Evolutionary conservation across 2,888 invertebrate genomes (phyloP).

Genomic region (Pristionchus japonicus): DNA sequence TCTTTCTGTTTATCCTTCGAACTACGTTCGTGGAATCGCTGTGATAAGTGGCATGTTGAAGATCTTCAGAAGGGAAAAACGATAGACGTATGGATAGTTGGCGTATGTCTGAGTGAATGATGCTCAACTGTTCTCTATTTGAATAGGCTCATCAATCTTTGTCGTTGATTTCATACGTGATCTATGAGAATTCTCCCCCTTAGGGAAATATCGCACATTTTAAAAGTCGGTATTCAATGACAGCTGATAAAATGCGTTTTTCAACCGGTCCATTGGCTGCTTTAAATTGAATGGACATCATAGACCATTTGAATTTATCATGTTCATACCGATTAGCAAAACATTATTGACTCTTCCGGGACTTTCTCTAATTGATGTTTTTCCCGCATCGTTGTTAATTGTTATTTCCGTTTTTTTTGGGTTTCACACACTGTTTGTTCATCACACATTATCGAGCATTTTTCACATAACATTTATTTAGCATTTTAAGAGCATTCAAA

Average conservation of each 20-base stretch:
- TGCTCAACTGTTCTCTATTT: background rate
- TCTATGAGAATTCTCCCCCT: background rate
- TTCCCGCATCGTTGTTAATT: background rate
- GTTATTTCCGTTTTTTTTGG: background rate
- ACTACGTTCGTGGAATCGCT: too few species aligned
- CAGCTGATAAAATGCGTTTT: background rate
- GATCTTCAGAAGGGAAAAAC: too few species aligned
- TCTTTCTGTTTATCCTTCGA: too few species aligned
- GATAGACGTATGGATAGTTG: too few species aligned
- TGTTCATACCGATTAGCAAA: too few species aligned
- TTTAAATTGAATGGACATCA: background rate
- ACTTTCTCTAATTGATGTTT: background rate
- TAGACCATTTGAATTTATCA: background rate
- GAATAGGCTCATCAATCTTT: background rate
- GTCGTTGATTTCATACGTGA: background rate
- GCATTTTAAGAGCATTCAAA: background rate
- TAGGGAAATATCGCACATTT: background rate
- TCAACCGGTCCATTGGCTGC: background rate
- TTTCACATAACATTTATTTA: background rate
- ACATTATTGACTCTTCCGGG: background rate
- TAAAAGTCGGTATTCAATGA: background rate
- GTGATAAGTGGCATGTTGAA: too few species aligned
- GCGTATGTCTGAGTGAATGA: background rate
- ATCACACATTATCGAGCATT: background rate
- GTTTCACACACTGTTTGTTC: background rate